These are phyloP conservation scores for Vanessa atalanta DNA, from an alignment of 1,140 invertebrate species.

Conservation along the genomic window DNA sequence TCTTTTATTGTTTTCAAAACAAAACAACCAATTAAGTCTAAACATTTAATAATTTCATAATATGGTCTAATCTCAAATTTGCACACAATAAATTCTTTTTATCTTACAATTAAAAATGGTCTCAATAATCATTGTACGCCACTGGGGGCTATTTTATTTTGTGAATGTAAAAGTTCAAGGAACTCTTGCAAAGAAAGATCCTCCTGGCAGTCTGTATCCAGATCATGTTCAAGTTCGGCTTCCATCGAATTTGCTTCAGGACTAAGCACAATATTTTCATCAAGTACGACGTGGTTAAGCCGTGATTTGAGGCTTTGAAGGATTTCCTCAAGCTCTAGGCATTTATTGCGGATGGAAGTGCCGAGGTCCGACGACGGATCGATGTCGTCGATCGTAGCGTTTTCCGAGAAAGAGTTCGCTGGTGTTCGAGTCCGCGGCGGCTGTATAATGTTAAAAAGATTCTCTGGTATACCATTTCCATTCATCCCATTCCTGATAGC, in stretches of 20 bases:
- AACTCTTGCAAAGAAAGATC: conserved; percentile 75
- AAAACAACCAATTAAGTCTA: conserved; percentile 30
- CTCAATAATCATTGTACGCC: conserved; percentile 59
- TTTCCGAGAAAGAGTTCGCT: conserved; percentile 70
- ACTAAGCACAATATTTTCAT: conserved; percentile 77
- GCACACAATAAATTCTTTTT: conserved; percentile 69
- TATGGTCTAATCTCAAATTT: conserved; percentile 66
- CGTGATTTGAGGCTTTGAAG: conserved; percentile 77
- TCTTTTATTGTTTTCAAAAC: conserved; percentile 16
- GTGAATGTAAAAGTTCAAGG: conserved; percentile 70
- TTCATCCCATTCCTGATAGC: conserved; percentile 56
- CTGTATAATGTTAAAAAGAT: conserved; percentile 70
- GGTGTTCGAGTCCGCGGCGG: conserved; percentile 70
- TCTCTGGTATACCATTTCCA: conserved; percentile 62
- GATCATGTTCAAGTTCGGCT: conserved; percentile 74
- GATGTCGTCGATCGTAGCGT: conserved; percentile 72
- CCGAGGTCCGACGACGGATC: conserved; percentile 77
- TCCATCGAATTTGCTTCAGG: conserved; percentile 76
- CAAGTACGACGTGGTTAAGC: conserved; percentile 77
- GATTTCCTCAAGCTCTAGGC: conserved; percentile 78
- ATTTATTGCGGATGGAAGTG: conserved; percentile 77
- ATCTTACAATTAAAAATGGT: conserved; percentile 45
- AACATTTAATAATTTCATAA: conserved; percentile 39
- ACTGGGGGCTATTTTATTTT: conserved; percentile 69
- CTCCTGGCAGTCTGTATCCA: conserved; percentile 76